A percentile compares a stretch with the other conserved stretches of the same genome.
Conservation (phyloP, 2,888 invertebrate species). For the Pediacus dermestoides region DNA sequence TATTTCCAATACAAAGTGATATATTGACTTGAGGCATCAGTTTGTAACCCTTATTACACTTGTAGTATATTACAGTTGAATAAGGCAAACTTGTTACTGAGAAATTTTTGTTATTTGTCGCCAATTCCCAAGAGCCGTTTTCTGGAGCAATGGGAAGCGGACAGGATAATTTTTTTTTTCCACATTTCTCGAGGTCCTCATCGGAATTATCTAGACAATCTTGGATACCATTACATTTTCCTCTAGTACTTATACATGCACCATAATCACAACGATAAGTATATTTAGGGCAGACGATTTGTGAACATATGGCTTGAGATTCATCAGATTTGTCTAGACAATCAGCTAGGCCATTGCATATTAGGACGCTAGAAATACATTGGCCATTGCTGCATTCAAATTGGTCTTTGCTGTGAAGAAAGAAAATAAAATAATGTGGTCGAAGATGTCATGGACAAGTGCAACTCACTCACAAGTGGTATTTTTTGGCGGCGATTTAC, state of each 20-base stretch:
- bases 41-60: slow-evolving; percentile 26
- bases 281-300: slow-evolving; percentile 31
- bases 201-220: no score
- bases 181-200: no score
- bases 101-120: no score
- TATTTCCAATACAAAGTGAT: no score
- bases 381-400: slow-evolving; percentile 32
- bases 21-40: no score
- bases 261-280: slow-evolving; percentile 39
- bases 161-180: slow-evolving; percentile 21
- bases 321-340: slow-evolving; percentile 40
- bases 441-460: no score
- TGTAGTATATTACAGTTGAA: slow-evolving; percentile 23
- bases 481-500: no score
- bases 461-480: no score
- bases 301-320: slow-evolving; percentile 28
- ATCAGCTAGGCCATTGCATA: slow-evolving; percentile 36
- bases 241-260: no score
- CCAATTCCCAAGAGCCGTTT: slow-evolving; percentile 35
- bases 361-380: slow-evolving; percentile 29
- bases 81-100: no score
- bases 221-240: no score
- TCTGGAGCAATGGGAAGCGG: slow-evolving; percentile 30
- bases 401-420: slow-evolving; percentile 27
- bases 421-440: no score